Evolutionary conservation across 2,888 invertebrate species (phyloP).

Genomic region (Dryococelus australis): DNA sequence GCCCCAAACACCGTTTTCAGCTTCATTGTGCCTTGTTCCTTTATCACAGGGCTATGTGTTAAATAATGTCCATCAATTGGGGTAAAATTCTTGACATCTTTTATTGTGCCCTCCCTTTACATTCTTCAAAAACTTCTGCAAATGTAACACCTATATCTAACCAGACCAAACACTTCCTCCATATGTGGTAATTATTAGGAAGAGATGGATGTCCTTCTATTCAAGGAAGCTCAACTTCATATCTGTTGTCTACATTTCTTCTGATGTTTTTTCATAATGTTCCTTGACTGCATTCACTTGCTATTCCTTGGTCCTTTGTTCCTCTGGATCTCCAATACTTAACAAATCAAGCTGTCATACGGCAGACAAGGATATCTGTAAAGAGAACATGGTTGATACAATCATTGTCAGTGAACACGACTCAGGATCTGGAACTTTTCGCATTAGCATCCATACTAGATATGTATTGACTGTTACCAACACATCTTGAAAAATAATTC

Average conservation of each 20-base stretch:
- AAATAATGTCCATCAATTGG: conserved; percentile 38
- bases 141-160: neutral
- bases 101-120: neutral
- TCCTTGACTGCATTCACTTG: neutral
- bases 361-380: neutral
- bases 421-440: neutral
- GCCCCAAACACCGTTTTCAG: conserved; percentile 42
- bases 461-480: neutral
- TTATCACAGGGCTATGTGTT: conserved; percentile 49
- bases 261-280: neutral
- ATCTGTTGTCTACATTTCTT: neutral
- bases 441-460: neutral
- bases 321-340: neutral
- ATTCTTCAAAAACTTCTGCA: neutral
- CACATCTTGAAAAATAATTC: neutral
- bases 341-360: neutral
- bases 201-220: neutral
- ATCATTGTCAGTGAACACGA: neutral
- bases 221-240: neutral
- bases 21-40: conserved; percentile 42
- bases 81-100: neutral
- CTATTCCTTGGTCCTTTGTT: neutral
- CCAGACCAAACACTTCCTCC: too few species aligned
- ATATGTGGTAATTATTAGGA: neutral
- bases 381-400: too few species aligned